Base-by-base conservation (phyloP, 2,797 vertebrate genomes). In the Tympanoctomys barrerae region DNA sequence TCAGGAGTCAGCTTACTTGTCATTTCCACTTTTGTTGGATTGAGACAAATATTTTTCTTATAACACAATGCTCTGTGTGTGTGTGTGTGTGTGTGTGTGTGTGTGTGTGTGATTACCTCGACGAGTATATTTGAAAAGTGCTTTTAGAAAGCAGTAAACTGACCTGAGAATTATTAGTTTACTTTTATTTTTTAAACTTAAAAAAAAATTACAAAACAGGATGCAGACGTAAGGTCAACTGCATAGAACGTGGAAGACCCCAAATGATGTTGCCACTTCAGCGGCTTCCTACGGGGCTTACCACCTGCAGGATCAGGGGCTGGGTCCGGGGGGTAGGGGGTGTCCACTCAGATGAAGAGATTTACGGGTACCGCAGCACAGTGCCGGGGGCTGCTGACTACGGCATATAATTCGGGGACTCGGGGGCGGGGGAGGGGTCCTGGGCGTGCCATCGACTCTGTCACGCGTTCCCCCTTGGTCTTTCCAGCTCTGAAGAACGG, bases 291-390 rank as follows among this genome's bases (percentile, higher is more conserved):
- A 81, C 85, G 85, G 71, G 42, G 70, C 77, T 78, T 81, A 96
- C 89, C 87, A 86, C 91, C 94, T 81, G 59, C n/a, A 84, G 54
- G 90, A 85, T 79, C 79, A 71, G 5, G 95, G 91, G 31, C 64
- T 59, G 57, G 87, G 96, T 96, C 94, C 88, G 85, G 31, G 61
- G 61, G 31, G 61, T n/a, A n/a, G n/a, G n/a, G 66, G 70, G 71
- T n/a, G n/a, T 68, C 71, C 85, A 89, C 80, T 92, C 88, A 96
- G 96, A 93, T 87, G 90, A 96, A 95, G 71, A 89, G 96, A 96
- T 97, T 94, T 89, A 96, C 93, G 97, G 93, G 83, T 78, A 84
- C 88, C 73, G 92, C 0, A 14, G 87, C 70, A 81, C 26, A 78
- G 73, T 73, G 89, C 87, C 80, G 57, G 33, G 54, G 83, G 85